Percentiles rank a stretch among this genome's conserved stretches.
These are phyloP conservation scores for Dasypus novemcinctus DNA, from an alignment of 2,113 vertebrate genomes.

Conservation along the genomic window DNA sequence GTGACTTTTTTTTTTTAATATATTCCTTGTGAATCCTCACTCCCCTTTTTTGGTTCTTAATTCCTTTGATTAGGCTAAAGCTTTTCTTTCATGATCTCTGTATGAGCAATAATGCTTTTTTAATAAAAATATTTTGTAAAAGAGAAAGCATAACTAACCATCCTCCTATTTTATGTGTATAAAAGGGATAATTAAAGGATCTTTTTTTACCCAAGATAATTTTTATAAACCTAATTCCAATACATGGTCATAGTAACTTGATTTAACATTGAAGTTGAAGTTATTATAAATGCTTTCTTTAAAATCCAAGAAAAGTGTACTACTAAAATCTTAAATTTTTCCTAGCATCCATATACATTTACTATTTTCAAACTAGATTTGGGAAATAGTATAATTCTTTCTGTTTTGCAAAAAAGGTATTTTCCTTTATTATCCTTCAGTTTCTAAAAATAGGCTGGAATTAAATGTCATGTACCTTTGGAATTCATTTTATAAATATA, in stretches of 20 bases:
- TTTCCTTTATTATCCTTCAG: conserved; percentile 78
- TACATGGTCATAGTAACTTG: neutral
- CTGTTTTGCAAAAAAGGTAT: conserved; percentile 78
- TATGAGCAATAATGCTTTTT: neutral
- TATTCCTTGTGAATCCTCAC: neutral
- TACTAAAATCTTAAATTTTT: conserved; percentile 33
- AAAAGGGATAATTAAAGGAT: neutral
- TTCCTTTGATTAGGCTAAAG: neutral
- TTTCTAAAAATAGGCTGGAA: conserved; percentile 84
- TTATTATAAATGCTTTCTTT: conserved; percentile 61
- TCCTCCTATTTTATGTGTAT: neutral
- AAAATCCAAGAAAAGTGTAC: conserved; percentile 56
- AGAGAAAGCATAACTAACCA: neutral
- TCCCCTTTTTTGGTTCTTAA: neutral
- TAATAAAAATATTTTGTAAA: neutral
- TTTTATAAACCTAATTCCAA: neutral
- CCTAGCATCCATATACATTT: conserved; percentile 68
- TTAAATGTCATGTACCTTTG: conserved; percentile 86
- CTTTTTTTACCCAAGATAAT: neutral
- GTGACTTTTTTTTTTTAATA: neutral
- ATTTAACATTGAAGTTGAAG: neutral
- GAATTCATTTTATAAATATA: conserved; percentile 82
- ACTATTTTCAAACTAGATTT: conserved; percentile 71
- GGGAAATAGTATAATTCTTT: conserved; percentile 52
- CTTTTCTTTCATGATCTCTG: neutral